Percentiles rank a stretch among this genome's conserved stretches.
Evolutionary conservation across 2,888 invertebrate species (phyloP).

Genomic region (Meteorus cinctellus): DNA sequence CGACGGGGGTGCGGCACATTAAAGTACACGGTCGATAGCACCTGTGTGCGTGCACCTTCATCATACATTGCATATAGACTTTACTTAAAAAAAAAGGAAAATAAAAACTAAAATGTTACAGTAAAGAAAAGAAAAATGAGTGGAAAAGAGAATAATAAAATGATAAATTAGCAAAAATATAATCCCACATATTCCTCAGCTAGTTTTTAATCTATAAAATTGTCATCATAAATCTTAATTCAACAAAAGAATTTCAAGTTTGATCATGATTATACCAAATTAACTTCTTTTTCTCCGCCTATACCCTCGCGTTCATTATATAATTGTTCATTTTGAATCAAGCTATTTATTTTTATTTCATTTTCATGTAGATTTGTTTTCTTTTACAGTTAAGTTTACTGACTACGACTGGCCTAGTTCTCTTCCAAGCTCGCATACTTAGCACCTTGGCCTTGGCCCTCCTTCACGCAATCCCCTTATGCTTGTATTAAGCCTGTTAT

Average conservation of each 20-base stretch:
- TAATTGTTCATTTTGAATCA: conserved; percentile 55
- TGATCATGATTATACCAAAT: conserved; percentile 45
- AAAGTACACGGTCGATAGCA: conserved; percentile 46
- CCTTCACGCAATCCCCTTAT: conserved; percentile 66
- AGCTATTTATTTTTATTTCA: conserved; percentile 48
- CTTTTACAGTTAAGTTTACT: conserved; percentile 49
- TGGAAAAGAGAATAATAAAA: conserved; percentile 7
- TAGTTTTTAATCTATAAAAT: background rate
- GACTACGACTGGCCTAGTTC: conserved; percentile 64
- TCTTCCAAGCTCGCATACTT: conserved; percentile 52
- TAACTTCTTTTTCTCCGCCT: conserved; percentile 16
- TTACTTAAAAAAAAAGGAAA: conserved; percentile 16
- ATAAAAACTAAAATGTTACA: background rate
- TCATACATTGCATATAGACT: conserved; percentile 18
- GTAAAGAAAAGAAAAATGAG: background rate
- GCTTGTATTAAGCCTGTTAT: conserved; percentile 49
- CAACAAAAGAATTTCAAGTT: conserved; percentile 30
- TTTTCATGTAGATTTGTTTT: conserved; percentile 1
- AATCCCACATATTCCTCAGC: background rate
- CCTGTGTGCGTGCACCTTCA: conserved; percentile 20
- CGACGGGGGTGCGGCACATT: conserved; percentile 53
- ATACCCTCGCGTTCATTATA: conserved; percentile 44
- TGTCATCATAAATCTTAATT: conserved; percentile 27
- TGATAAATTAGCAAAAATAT: background rate
- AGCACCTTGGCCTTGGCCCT: conserved; percentile 72